Base-by-base conservation (phyloP, 2,888 invertebrate species). In the Poecilobothrus nobilitatus region DNA sequence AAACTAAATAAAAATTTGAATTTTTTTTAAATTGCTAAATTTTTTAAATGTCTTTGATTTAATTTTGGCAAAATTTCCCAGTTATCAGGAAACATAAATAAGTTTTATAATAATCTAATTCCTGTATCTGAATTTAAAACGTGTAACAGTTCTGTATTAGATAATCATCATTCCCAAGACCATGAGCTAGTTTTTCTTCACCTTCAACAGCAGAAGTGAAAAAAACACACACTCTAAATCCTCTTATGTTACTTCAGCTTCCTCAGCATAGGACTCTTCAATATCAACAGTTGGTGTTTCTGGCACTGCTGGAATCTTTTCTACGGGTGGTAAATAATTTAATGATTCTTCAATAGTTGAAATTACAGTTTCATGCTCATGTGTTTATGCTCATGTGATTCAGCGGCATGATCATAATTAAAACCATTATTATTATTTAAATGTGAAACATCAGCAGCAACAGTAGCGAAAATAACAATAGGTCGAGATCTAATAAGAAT, bases 111-210 rank as follows among this genome's bases (percentile, higher is more conserved):
- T n/a, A n/a, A 34, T 15, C 12, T 44, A 44, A 12, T 44, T 3
- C 12, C 44, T 44, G 15, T 44, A 15, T 44, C 78, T 77, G 73
- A 72, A 67, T 71, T 71, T 71, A 41, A 68, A 67, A 18, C 71
- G 74, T 8, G 75, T 74, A 0, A 76, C 73, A 0, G 75, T 75
- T 63, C 74, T 76, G 68, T 76, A 76, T 33, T 73, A n/a, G 70
- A 69, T 77, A 76, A 8, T 75, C 76, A 69, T 76, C 74, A 0
- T 73, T 72, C 61, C 70, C 74, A 1, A 76, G 72, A 7, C 72
- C 71, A 15, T 68, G 70, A 12, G 71, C 68, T 12, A 68, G 70
- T 37, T 71, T 67, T 1, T 7, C 8, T 44, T 44, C 44, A 27
- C 9, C 44, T 9, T 44, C 44, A 27, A 67, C 68, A 64, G 20